phyloP scores from a whole-genome alignment of 2,113 vertebrate genomes.

The Sapajus apella region DNA sequence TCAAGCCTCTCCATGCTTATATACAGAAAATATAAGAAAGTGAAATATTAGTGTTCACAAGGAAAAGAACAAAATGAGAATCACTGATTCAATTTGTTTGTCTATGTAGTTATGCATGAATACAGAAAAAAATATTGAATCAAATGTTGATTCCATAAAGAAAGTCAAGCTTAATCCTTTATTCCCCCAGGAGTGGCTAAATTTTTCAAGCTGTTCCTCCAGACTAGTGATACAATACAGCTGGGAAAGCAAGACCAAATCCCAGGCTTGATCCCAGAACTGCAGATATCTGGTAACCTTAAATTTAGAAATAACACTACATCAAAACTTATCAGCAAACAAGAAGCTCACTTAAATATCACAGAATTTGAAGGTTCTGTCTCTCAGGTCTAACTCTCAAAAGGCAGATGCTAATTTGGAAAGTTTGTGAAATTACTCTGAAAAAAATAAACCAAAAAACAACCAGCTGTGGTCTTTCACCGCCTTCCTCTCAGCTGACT shows the following conservation, averaged over 20 bases:
- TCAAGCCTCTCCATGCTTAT: not conserved
- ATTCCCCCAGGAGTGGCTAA: not conserved
- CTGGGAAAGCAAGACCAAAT: not conserved
- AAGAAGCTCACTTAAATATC: not conserved
- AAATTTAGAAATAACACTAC: constrained; percentile 10
- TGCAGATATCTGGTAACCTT: not conserved
- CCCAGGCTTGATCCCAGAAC: not conserved
- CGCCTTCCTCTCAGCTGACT: constrained; percentile 49
- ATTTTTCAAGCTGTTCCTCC: not conserved
- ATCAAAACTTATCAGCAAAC: not conserved
- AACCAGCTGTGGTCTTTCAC: not conserved
- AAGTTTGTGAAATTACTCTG: constrained; percentile 9
- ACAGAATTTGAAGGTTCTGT: not conserved
- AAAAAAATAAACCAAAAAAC: not conserved
- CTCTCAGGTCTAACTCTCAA: not conserved
- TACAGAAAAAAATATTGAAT: not conserved
- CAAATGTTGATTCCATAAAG: not conserved
- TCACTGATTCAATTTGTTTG: not conserved
- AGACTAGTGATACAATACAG: not conserved
- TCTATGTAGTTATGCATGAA: not conserved
- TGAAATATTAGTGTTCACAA: not conserved
- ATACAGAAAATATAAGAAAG: not conserved
- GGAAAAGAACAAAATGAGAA: not conserved
- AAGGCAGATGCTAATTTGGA: constrained; percentile 16
- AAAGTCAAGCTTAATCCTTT: constrained; percentile 15